These are phyloP conservation scores for Diorhabda sublineata DNA, from an alignment of 1,140 invertebrate species.

Conservation along the genomic window DNA sequence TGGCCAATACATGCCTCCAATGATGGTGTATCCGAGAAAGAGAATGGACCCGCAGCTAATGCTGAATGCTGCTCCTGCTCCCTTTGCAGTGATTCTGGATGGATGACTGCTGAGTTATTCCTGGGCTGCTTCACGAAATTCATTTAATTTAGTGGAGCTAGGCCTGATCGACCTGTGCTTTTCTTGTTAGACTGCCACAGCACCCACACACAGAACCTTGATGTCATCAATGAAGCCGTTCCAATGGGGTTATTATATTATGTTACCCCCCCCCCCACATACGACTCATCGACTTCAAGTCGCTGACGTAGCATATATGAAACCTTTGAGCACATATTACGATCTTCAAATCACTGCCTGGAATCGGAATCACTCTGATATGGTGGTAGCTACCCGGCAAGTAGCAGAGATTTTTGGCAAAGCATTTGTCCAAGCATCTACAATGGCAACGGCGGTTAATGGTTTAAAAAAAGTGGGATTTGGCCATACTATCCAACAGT, in stretches of 20 bases:
- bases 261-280: too few species aligned
- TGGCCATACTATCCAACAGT: background rate
- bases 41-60: too few species aligned
- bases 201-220: conserved; percentile 21
- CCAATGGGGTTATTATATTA: conserved; percentile 22
- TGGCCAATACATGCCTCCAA: too few species aligned
- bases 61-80: too few species aligned
- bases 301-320: too few species aligned
- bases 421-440: conserved; percentile 4
- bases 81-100: too few species aligned
- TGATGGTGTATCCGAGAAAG: too few species aligned
- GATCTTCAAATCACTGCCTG: conserved; percentile 6
- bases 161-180: background rate
- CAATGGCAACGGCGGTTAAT: conserved; percentile 7
- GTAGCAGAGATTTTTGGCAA: conserved; percentile 5
- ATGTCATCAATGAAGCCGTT: conserved; percentile 21
- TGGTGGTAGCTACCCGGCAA: background rate
- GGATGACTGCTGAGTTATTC: too few species aligned
- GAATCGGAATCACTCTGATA: conserved; percentile 25
- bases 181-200: conserved; percentile 30
- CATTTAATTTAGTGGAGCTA: too few species aligned
- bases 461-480: background rate
- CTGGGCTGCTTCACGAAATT: too few species aligned
- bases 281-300: conserved; percentile 37
- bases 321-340: too few species aligned